These are phyloP conservation scores for Arctocebus calabarensis DNA, from an alignment of 2,797 vertebrate genomes.

Conservation along the genomic window DNA sequence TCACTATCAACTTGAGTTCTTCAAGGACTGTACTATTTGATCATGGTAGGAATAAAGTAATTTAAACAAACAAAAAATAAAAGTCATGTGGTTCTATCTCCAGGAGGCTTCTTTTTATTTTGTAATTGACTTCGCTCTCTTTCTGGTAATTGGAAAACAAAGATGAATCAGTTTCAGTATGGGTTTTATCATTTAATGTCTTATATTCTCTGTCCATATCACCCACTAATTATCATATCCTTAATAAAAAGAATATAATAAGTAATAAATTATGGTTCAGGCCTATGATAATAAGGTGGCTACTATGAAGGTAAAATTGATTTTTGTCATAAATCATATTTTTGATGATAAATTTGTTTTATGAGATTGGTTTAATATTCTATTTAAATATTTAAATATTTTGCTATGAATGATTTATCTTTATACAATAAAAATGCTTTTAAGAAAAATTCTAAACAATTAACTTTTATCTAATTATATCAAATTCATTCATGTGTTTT, in stretches of 20 bases:
- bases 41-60: neutral
- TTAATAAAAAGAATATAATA: constrained; percentile 40
- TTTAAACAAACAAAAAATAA: neutral
- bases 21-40: neutral
- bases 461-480: constrained; percentile 77
- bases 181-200: neutral
- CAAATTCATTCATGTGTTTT: constrained; percentile 80
- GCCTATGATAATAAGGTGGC: neutral
- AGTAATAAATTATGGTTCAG: neutral
- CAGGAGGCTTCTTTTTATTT: neutral
- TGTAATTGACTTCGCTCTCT: neutral
- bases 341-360: constrained; percentile 67
- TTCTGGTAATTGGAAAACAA: neutral
- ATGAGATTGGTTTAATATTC: constrained; percentile 52
- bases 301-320: neutral
- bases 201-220: neutral
- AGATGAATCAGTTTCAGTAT: neutral
- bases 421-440: constrained; percentile 67
- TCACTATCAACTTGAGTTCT: neutral
- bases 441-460: constrained; percentile 81
- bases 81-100: neutral
- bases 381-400: constrained; percentile 68
- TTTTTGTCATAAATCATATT: neutral
- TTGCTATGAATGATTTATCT: constrained; percentile 80
- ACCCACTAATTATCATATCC: neutral